Evolutionary conservation across 1,140 invertebrate species (phyloP), one percentile per base, ranked within the genome.

Genomic region (Sinella curviseta): DNA sequence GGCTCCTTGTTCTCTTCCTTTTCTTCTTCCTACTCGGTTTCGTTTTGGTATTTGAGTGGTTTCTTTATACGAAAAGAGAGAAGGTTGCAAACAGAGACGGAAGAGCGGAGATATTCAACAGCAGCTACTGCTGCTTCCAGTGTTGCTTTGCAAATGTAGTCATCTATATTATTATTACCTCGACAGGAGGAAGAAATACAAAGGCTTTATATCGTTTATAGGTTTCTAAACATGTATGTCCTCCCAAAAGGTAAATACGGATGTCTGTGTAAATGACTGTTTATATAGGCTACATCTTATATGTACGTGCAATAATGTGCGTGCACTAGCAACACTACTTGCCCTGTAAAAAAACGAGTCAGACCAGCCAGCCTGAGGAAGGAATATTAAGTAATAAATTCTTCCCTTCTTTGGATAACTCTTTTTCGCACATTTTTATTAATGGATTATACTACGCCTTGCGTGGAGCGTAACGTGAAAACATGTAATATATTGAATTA

Each of bases 351-450:
- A 17, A 48, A 48, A 8, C 39, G 39, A 48, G 39, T n/a, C 39
- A 48, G 39, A 4, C 39, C 17, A 48, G 39, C n/a, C 3, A 60
- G 55, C 55, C 55, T 60, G 12, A 60, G 55, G 55, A 60, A n/a
- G 55, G 55, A 60, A 60, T 33, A 31, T 70, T 31, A 70, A 70
- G 28, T 70, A 31, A 70, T 31, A 70, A 70, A 30, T 31, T 70
- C 31, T 70, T 70, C 31, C 65, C 65, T 70, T 70, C 31, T 70
- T 70, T 70, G 65, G 65, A 31, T 33, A 70, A 70, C 65, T 70
- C 65, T 70, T 70, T 60, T 70, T 70, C 65, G 65, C 65, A 70
- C 65, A 70, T 70, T 30, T 60, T 70, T 70, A 70, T 70, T 33
- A 33, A 70, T 33, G 65, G 31, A 70, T 70, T 70, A 33, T 16